phyloP scores from a whole-genome alignment of 2,888 invertebrate genomes.

The Aleiodes alternator region DNA sequence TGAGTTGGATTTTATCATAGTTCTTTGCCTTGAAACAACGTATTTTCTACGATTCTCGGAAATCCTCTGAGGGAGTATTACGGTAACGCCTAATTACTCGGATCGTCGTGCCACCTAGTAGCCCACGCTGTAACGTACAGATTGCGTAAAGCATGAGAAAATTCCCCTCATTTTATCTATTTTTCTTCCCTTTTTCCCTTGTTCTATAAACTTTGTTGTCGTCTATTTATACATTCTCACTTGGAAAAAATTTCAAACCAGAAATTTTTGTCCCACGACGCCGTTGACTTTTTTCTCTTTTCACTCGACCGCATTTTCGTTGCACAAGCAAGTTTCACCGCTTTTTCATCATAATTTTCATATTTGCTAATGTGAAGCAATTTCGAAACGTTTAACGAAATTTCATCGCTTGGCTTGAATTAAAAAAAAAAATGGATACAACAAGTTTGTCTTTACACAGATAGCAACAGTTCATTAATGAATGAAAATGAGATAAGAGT shows the following conservation, averaged over 20 bases:
- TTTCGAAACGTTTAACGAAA: constrained; percentile 35
- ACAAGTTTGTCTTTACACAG: no score
- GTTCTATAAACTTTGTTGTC: constrained; percentile 1
- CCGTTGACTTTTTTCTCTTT: constrained; percentile 1
- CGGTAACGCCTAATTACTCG: constrained; percentile 49
- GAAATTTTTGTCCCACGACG: not conserved
- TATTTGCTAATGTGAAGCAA: constrained; percentile 36
- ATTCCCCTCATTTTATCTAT: constrained; percentile 30
- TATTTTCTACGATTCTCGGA: constrained; percentile 41
- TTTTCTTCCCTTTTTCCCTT: constrained; percentile 18
- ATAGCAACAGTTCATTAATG: no score
- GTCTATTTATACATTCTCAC: constrained; percentile 29
- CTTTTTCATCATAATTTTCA: constrained; percentile 41
- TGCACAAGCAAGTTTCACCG: not conserved
- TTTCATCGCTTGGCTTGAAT: constrained; percentile 8
- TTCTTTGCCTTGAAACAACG: constrained; percentile 23
- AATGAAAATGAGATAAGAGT: no score
- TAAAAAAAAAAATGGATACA: not conserved
- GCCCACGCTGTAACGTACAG: constrained; percentile 23
- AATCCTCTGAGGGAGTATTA: constrained; percentile 43
- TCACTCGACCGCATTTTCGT: constrained; percentile 1
- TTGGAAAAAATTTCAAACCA: constrained; percentile 24
- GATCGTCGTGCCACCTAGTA: constrained; percentile 45
- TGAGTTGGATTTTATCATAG: not conserved
- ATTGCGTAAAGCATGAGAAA: constrained; percentile 47